These are phyloP conservation scores for Heterodera schachtii DNA, from an alignment of 1,140 invertebrate species.

Conservation along the genomic window DNA sequence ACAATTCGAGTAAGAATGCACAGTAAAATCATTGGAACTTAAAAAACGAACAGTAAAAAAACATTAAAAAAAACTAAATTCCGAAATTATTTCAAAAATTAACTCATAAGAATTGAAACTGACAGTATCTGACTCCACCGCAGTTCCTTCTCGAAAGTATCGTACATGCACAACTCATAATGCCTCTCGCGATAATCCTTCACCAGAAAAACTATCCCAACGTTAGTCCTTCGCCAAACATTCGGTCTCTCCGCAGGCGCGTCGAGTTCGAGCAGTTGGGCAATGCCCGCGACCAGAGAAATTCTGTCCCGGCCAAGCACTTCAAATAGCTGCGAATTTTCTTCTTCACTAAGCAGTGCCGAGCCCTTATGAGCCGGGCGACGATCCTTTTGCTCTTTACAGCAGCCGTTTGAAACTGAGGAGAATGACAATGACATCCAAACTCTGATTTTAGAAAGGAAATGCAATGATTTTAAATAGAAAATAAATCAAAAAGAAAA, in stretches of 20 bases:
- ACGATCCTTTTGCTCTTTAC: constrained; percentile 25
- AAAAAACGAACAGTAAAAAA: constrained; percentile 16
- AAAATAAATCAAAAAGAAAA: no score
- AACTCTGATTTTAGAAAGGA: no score
- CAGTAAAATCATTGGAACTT: constrained; percentile 34
- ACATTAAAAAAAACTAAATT: constrained; percentile 26
- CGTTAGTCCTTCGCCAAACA: constrained; percentile 22
- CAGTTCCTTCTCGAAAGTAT: constrained; percentile 34
- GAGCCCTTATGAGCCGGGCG: constrained; percentile 30
- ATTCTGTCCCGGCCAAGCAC: constrained; percentile 31
- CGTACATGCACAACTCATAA: constrained; percentile 33
- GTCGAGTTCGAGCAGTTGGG: constrained; percentile 35
- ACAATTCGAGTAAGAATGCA: constrained; percentile 41
- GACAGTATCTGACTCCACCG: constrained; percentile 38
- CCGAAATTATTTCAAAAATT: no score
- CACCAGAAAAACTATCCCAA: constrained; percentile 25
- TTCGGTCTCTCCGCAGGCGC: not conserved
- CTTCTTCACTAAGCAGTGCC: constrained; percentile 21
- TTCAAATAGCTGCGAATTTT: constrained; percentile 36
- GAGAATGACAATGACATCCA: not conserved
- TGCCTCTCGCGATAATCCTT: constrained; percentile 39
- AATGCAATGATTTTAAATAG: no score
- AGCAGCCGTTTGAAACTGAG: not conserved
- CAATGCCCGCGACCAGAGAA: constrained; percentile 33
- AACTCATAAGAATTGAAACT: no score